These are phyloP conservation scores for Athene cunicularia DNA, from an alignment of 2,113 vertebrate genomes.

Conservation along the genomic window DNA sequence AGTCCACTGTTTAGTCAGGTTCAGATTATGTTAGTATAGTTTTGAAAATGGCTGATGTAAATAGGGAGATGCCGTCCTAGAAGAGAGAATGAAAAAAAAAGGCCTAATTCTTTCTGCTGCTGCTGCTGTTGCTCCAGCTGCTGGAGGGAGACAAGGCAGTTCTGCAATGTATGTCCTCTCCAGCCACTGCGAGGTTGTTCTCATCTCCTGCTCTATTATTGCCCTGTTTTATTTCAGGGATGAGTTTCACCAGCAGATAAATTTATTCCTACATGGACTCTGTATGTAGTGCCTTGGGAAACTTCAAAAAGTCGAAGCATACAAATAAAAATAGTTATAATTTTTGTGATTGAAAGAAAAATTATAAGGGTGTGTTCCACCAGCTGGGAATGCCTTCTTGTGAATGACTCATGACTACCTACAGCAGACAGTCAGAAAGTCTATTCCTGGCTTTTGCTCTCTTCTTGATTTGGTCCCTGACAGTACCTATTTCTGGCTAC, in stretches of 20 bases:
- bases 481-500: neutral
- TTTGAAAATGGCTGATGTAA: neutral
- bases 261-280: neutral
- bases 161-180: neutral
- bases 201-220: neutral
- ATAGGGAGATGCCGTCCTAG: neutral
- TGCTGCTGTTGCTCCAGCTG: neutral
- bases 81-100: neutral
- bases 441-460: neutral
- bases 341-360: neutral
- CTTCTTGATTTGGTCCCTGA: neutral
- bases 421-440: neutral
- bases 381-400: neutral
- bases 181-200: neutral
- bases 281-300: neutral
- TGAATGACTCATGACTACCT: neutral
- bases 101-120: neutral
- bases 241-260: neutral
- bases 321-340: neutral
- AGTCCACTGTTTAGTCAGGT: neutral
- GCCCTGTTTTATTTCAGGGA: neutral
- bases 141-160: neutral
- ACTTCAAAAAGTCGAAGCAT: neutral
- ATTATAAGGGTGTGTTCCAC: neutral
- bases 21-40: neutral